Evolutionary conservation across 2,113 vertebrate species (phyloP).

Genomic region (Athene cunicularia): DNA sequence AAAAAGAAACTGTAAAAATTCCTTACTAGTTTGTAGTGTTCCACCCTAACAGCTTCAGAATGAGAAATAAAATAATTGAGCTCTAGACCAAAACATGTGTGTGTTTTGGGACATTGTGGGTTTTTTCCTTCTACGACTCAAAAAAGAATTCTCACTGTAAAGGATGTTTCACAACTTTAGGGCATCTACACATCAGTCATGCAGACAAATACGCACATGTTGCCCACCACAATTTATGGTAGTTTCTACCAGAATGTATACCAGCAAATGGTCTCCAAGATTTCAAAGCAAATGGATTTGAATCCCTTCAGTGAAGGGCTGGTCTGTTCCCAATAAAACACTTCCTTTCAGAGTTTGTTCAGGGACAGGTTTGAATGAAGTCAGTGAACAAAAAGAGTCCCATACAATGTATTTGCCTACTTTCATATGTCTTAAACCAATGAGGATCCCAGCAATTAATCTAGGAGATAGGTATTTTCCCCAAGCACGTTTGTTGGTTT

Average conservation of each 20-base stretch:
- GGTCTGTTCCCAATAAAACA: background rate
- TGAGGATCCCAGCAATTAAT: background rate
- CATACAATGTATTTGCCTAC: background rate
- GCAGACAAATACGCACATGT: background rate
- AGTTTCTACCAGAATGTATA: background rate
- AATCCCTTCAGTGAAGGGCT: background rate
- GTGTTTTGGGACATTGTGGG: background rate
- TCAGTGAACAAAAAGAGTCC: background rate
- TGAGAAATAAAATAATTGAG: background rate
- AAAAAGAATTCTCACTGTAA: background rate
- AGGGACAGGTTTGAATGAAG: background rate
- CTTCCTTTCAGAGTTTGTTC: background rate
- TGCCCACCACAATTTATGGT: background rate
- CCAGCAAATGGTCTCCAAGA: background rate
- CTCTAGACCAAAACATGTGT: background rate
- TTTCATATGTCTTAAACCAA: background rate
- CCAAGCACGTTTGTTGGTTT: background rate
- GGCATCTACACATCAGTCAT: background rate
- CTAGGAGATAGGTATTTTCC: background rate
- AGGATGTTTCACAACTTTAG: background rate
- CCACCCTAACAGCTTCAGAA: background rate
- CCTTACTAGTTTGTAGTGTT: background rate
- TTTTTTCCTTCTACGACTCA: background rate
- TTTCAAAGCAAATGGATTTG: background rate
- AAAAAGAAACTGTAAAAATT: background rate